A percentile compares a stretch with the other conserved stretches of the same genome.
Conservation (phyloP, 1,140 invertebrate genomes). For the roundworm (Caenorhabditis elegans) region DNA sequence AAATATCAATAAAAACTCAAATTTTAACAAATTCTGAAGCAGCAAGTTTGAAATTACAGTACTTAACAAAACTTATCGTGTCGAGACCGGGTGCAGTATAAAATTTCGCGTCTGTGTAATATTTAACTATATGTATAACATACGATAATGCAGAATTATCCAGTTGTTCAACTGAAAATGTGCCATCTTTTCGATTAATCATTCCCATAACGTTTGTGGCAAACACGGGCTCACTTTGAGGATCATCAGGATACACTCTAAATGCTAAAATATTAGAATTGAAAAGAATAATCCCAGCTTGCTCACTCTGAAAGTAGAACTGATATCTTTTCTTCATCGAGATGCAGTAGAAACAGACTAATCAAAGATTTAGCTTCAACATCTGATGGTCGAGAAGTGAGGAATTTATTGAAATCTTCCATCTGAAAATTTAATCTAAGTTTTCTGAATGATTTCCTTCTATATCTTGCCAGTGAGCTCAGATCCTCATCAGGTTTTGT, state of each 20-base stretch:
- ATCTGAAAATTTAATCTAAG: background rate
- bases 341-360: background rate
- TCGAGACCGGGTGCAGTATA: too few relatives aligned
- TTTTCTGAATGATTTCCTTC: too few relatives aligned
- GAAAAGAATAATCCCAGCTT: background rate
- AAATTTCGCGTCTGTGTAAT: too few relatives aligned
- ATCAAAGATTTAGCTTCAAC: background rate
- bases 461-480: background rate
- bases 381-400: background rate
- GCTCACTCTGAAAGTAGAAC: background rate
- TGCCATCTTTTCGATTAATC: background rate
- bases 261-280: too few relatives aligned
- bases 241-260: background rate
- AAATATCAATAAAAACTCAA: too few relatives aligned
- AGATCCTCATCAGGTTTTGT: background rate
- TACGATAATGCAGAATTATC: background rate
- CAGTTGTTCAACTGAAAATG: background rate
- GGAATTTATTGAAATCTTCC: slow-evolving; percentile 6
- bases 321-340: background rate
- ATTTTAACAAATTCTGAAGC: too few relatives aligned
- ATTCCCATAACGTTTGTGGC: background rate
- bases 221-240: background rate
- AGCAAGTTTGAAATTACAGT: too few relatives aligned
- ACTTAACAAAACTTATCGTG: too few relatives aligned
- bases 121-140: too few relatives aligned